These are phyloP conservation scores for Aulostomus chinensis DNA, from an alignment of 2,797 vertebrate genomes.

Conservation along the genomic window DNA sequence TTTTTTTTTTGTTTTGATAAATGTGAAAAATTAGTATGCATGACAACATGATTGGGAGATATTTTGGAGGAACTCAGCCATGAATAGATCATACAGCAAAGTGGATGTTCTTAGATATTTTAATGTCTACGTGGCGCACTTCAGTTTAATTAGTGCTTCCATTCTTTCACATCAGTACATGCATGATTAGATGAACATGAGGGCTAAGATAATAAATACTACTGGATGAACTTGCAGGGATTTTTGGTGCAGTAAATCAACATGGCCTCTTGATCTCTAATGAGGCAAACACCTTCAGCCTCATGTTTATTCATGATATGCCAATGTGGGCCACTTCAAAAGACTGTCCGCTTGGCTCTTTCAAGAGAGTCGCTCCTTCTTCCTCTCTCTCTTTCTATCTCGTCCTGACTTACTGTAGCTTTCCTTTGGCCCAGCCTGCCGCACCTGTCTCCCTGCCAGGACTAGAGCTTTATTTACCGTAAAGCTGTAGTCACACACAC, in stretches of 20 bases:
- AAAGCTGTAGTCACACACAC: slow-evolving; percentile 68
- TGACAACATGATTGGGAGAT: no score
- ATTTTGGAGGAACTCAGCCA: no score
- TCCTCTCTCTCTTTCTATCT: slow-evolving; percentile 24
- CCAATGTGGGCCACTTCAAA: slow-evolving; percentile 74
- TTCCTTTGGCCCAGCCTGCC: slow-evolving; percentile 54
- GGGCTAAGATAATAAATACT: slow-evolving; percentile 40
- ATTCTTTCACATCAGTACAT: slow-evolving; percentile 17
- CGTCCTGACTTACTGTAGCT: slow-evolving; percentile 56
- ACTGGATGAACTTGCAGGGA: slow-evolving; percentile 12
- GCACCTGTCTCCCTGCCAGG: slow-evolving; percentile 68
- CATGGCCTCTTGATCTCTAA: slow-evolving; percentile 51
- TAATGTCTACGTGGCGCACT: no score
- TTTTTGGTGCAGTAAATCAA: slow-evolving; percentile 37
- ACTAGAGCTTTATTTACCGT: slow-evolving; percentile 68
- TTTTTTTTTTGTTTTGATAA: no score
- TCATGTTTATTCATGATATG: slow-evolving; percentile 73
- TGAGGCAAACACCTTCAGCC: slow-evolving; percentile 54
- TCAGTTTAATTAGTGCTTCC: slow-evolving; percentile 44
- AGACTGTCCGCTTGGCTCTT: slow-evolving; percentile 64
- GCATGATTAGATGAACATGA: slow-evolving; percentile 23
- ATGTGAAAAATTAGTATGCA: no score
- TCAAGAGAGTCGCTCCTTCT: slow-evolving; percentile 43
- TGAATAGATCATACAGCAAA: no score
- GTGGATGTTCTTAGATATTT: no score